Evolutionary conservation across 1,140 invertebrate genomes (phyloP).

Genomic region (Ladona fulva): DNA sequence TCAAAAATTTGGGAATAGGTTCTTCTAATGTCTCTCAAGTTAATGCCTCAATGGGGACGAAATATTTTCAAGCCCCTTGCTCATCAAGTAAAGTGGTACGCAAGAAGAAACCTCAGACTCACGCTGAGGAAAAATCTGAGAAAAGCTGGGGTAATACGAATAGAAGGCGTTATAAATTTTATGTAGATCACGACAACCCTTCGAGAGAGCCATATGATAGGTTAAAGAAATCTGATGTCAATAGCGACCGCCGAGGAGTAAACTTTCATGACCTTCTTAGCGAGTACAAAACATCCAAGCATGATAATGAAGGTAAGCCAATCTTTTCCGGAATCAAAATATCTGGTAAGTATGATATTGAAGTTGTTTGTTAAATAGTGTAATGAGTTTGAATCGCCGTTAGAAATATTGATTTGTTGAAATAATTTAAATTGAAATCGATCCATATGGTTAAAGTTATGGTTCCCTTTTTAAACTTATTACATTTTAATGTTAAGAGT

Average conservation of each 20-base stretch:
- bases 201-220: background rate
- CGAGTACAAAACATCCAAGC: background rate
- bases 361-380: no score
- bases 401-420: no score
- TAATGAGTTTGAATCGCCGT: no score
- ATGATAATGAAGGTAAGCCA: background rate
- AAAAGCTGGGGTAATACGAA: background rate
- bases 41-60: background rate
- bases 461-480: no score
- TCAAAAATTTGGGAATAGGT: background rate
- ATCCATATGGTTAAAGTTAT: no score
- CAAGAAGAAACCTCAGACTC: background rate
- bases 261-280: background rate
- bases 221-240: background rate
- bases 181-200: background rate
- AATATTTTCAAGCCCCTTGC: background rate
- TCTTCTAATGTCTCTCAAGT: background rate
- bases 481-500: no score
- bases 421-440: no score
- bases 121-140: background rate
- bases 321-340: no score
- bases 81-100: background rate
- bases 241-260: background rate
- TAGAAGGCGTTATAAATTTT: background rate
- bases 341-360: no score